Base-by-base conservation (phyloP, 1,140 invertebrate genomes). In the Drosophila seguyi region DNA sequence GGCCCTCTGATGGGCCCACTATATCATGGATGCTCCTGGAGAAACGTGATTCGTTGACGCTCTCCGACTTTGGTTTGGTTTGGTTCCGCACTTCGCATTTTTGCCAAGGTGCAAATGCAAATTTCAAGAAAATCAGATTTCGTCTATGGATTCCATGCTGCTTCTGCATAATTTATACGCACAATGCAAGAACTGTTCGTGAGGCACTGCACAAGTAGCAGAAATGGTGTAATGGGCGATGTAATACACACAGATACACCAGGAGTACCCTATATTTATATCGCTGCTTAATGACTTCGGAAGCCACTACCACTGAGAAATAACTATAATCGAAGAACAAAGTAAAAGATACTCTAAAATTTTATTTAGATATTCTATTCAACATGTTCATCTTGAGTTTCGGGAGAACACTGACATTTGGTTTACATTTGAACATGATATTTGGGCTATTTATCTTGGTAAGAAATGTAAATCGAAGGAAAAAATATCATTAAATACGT, bases 81-180 rank as follows among this genome's bases (percentile, higher is more conserved):
- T 34, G 65, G 48, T 69, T 61, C 67, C 65, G 63, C 58, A 62
- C 63, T 65, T 83, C 66, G 68, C 62, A 83, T 86, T 77, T 82
- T 88, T 83, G 55, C 66, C 81, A 77, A 72, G 53, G 84, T 87
- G 79, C 72, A 84, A 88, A 87, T 83, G 84, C 83, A 87, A 87
- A 88, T 80, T 72, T 78, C 42, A 73, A 50, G 68, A 74, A 74
- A 87, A 87, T 62, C 72, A 55, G 79, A 83, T 79, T 79, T 67
- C 68, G 62, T 79, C 84, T 87, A 69, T 83, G 66, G 75, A 82
- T 76, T 62, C 69, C 44, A 22, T 59, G 53, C 31, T 39, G 25
- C 58, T 76, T 6, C n/a, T 86, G 74, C 83, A 86, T 86, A 65
- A 83, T 88, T 83, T 83, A 87, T 87, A 88, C 71, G 75, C 75